A percentile compares a stretch with the other conserved stretches of the same genome.
Conservation (phyloP, 2,797 vertebrate genomes). For the Borostomias antarcticus region DNA sequence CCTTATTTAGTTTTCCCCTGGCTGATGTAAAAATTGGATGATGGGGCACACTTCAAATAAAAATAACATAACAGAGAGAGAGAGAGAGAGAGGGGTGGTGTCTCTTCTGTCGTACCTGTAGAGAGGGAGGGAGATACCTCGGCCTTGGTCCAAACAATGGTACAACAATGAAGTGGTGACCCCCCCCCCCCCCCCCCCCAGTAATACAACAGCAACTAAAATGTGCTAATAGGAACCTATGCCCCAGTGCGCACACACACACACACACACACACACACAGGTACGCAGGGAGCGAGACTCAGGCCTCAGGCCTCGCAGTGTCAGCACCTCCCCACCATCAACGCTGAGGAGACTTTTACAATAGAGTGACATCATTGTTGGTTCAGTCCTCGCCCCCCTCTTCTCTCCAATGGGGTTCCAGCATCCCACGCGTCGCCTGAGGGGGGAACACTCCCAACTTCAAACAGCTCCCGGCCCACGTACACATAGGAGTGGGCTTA, state of each 20-base stretch:
- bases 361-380: constrained; percentile 53
- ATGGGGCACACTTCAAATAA: no score
- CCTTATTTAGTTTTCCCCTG: no score
- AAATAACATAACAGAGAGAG: not conserved
- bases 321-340: constrained; percentile 65
- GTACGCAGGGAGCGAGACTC: constrained; percentile 48
- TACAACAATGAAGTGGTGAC: no score
- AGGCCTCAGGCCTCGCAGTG: constrained; percentile 58
- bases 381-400: constrained; percentile 23
- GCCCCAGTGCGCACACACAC: not conserved
- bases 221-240: not conserved
- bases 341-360: constrained; percentile 33
- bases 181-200: no score
- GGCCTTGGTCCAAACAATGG: no score
- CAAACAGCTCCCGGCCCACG: not conserved
- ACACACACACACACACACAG: constrained; percentile 9
- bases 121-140: not conserved
- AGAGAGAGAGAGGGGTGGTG: constrained; percentile 4
- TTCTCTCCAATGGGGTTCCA: constrained; percentile 18
- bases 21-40: no score
- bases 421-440: constrained; percentile 6
- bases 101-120: no score
- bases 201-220: not conserved
- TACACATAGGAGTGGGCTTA: no score
- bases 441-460: not conserved